Conservation (phyloP, 2,113 vertebrate species). For the Phylloscopus whistleri region DNA sequence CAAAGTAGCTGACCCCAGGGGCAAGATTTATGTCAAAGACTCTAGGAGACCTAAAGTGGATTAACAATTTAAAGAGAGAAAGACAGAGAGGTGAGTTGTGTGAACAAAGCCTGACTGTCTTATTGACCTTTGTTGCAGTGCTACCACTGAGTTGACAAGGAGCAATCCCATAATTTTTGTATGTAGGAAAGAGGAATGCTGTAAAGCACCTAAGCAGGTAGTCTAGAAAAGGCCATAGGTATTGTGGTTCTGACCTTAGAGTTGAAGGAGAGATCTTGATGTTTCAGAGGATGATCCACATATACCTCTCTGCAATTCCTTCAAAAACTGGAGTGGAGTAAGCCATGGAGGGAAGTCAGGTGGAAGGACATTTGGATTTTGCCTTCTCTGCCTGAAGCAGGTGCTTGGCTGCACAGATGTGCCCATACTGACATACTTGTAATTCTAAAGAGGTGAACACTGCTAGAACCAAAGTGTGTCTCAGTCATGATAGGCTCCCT, state of each 20-base stretch:
- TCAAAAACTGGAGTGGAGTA: not conserved
- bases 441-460: not conserved
- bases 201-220: not conserved
- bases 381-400: not conserved
- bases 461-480: not conserved
- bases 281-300: not conserved
- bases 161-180: not conserved
- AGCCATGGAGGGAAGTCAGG: not conserved
- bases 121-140: not conserved
- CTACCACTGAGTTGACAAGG: not conserved
- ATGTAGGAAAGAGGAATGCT: not conserved
- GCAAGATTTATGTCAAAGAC: not conserved
- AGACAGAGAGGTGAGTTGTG: not conserved
- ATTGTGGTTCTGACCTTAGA: not conserved
- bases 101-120: not conserved
- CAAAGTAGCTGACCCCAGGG: not conserved
- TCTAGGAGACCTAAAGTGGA: not conserved
- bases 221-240: not conserved
- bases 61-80: not conserved
- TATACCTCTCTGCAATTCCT: not conserved
- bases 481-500: not conserved
- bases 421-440: not conserved
- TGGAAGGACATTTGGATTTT: not conserved
- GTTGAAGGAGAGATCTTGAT: not conserved
- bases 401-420: not conserved